Evolutionary conservation across 2,888 invertebrate species (phyloP).

Genomic region (Pachymerium ferrugineum): DNA sequence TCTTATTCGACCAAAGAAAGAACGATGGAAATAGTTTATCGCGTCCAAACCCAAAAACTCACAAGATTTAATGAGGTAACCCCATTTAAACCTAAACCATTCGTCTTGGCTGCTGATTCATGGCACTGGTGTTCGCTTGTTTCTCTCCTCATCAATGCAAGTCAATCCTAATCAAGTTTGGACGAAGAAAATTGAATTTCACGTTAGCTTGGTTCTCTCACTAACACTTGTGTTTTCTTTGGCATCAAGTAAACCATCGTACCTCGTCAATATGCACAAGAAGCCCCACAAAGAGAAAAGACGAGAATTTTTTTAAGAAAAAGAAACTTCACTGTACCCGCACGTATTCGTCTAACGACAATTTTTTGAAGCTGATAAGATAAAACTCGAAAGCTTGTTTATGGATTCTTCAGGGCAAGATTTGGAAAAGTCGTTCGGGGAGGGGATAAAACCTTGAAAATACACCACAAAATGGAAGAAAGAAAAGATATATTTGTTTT

Average conservation of each 20-base stretch:
- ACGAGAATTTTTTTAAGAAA: neutral
- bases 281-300: neutral
- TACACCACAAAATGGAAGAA: neutral
- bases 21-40: too few relatives aligned
- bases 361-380: neutral
- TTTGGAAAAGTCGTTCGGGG: neutral
- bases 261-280: neutral
- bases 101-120: too few relatives aligned
- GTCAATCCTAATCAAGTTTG: neutral
- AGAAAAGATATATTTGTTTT: neutral
- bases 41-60: too few relatives aligned
- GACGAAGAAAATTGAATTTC: neutral
- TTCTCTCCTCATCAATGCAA: conserved; percentile 8
- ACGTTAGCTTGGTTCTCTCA: neutral
- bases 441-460: neutral
- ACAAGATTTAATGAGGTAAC: too few relatives aligned
- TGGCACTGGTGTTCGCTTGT: neutral
- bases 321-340: neutral
- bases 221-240: conserved; percentile 1
- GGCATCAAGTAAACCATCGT: neutral
- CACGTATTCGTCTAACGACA: neutral
- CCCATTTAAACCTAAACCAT: too few relatives aligned
- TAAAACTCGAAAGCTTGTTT: conserved; percentile 13
- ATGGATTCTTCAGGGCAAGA: neutral
- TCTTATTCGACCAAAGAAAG: too few relatives aligned